Percentiles rank a stretch among this genome's conserved stretches.
Conservation (phyloP, 2,888 invertebrate genomes). For the Bibio marci region DNA sequence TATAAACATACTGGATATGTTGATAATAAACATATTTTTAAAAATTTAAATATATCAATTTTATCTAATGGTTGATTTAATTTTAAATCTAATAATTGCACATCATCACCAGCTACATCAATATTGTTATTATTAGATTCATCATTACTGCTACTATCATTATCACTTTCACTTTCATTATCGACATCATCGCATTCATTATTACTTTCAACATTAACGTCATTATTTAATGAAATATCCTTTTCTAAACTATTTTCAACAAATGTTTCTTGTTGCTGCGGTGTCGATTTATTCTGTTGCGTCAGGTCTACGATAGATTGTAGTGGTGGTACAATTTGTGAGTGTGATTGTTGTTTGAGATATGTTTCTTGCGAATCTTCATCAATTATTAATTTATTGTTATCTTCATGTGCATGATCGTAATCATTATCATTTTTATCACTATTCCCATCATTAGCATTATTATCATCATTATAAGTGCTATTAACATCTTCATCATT, state of each 20-base stretch:
- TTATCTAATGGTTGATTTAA: constrained; percentile 59
- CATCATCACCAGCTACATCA: constrained; percentile 40
- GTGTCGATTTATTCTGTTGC: too few species aligned
- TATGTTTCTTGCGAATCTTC: neutral
- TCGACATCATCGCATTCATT: too few species aligned
- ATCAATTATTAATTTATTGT: constrained; percentile 7
- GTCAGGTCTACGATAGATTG: too few species aligned
- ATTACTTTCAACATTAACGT: too few species aligned
- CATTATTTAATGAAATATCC: too few species aligned
- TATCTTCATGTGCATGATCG: constrained; percentile 19
- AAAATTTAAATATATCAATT: constrained; percentile 49
- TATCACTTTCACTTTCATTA: too few species aligned
- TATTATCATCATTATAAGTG: constrained; percentile 9
- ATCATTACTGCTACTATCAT: neutral
- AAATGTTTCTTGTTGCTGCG: neutral
- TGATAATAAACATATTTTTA: constrained; percentile 54
- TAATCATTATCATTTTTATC: constrained; percentile 16
- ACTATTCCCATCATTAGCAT: constrained; percentile 20
- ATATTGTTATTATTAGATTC: neutral
- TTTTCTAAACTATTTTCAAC: too few species aligned
- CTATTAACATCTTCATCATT: constrained; percentile 11
- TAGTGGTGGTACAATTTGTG: neutral
- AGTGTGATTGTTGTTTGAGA: neutral
- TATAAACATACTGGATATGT: constrained; percentile 59
- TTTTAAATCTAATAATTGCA: constrained; percentile 49